phyloP scores from a whole-genome alignment of 2,888 invertebrate genomes.

The Drosophila subsilvestris region DNA sequence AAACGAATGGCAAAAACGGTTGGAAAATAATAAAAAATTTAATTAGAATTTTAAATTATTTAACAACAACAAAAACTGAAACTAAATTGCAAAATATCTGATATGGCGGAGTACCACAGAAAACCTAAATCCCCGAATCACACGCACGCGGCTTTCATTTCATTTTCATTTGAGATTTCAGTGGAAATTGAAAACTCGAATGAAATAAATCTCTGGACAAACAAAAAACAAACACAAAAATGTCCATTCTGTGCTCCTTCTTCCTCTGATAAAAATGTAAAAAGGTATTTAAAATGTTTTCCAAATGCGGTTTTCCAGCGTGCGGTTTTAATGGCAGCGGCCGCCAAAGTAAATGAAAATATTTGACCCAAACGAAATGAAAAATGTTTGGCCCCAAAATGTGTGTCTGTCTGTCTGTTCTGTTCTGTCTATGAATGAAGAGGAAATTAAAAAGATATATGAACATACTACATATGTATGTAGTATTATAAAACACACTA shows the following conservation, averaged over 20 bases:
- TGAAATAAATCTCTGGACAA: conserved; percentile 60
- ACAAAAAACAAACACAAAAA: conserved; percentile 28
- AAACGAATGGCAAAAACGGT: conserved; percentile 25
- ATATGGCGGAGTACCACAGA: conserved; percentile 22
- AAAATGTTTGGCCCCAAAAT: conserved; percentile 13
- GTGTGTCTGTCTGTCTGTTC: not conserved
- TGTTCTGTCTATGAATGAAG: not conserved
- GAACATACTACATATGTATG: not conserved
- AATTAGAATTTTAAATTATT: conserved; percentile 70
- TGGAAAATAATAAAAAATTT: conserved; percentile 49
- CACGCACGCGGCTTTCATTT: not conserved
- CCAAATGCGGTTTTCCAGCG: conserved; percentile 68
- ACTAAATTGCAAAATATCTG: conserved; percentile 64
- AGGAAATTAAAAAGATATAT: conserved; percentile 26
- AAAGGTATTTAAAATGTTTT: conserved; percentile 78
- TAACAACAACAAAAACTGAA: conserved; percentile 51
- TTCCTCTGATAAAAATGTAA: conserved; percentile 67
- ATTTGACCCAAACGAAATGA: conserved; percentile 38
- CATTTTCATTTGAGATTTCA: conserved; percentile 5
- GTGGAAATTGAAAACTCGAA: conserved; percentile 60
- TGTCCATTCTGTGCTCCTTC: conserved; percentile 5
- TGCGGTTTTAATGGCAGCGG: conserved; percentile 21
- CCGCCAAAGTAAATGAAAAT: conserved; percentile 70
- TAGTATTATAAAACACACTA: not conserved
- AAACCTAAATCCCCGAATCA: conserved; percentile 1